These are phyloP conservation scores for Coranthus polyacanthus DNA, from an alignment of 2,797 vertebrate species.

Conservation along the genomic window DNA sequence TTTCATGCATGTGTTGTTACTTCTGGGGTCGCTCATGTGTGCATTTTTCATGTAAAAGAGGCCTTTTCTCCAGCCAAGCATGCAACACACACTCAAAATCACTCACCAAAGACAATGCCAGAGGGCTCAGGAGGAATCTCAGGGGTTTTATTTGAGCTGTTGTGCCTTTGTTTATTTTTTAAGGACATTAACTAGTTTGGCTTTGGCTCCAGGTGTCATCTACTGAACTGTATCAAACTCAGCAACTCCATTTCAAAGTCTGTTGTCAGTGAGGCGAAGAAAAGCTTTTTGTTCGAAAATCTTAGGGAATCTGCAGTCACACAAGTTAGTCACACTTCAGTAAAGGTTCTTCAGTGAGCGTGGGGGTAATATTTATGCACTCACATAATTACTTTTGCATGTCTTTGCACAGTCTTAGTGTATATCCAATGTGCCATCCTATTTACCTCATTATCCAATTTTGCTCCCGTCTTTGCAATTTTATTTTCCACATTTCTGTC, in stretches of 20 bases:
- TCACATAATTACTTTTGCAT: neutral
- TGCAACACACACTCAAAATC: slow-evolving; percentile 36
- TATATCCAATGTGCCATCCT: neutral
- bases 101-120: slow-evolving; percentile 32
- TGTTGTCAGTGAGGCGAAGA: slow-evolving; percentile 42
- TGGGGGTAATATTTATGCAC: neutral
- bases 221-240: slow-evolving; percentile 61
- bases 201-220: slow-evolving; percentile 65
- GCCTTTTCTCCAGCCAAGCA: slow-evolving; percentile 65
- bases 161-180: slow-evolving; percentile 48
- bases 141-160: slow-evolving; percentile 58
- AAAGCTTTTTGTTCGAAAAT: slow-evolving; percentile 9
- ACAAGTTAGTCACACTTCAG: slow-evolving; percentile 6
- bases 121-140: slow-evolving; percentile 54
- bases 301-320: too few species aligned
- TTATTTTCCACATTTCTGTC: neutral
- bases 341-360: slow-evolving; percentile 1
- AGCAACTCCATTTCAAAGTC: slow-evolving; percentile 55
- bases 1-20: slow-evolving; percentile 54
- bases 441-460: slow-evolving; percentile 8
- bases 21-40: slow-evolving; percentile 57
- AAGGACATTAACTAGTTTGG: slow-evolving; percentile 55
- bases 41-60: slow-evolving; percentile 60
- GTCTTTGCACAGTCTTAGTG: slow-evolving; percentile 1
- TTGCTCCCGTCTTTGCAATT: neutral